A percentile compares a stretch with the other conserved stretches of the same genome.
These are phyloP conservation scores for Lacerta viridis DNA, from an alignment of 2,797 vertebrate species.

Conservation along the genomic window DNA sequence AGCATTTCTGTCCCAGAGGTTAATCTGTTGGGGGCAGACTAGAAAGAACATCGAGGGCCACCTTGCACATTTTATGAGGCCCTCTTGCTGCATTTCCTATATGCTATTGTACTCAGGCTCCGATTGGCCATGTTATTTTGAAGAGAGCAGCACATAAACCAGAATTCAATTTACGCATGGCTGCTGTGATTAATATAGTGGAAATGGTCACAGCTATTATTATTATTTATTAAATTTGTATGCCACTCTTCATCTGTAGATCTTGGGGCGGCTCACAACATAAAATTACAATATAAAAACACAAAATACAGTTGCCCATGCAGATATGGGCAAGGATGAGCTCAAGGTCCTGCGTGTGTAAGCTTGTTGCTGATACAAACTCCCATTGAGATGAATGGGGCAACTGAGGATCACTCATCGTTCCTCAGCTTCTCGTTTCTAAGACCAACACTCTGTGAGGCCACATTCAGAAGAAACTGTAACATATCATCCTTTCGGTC, in stretches of 20 bases:
- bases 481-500: neutral
- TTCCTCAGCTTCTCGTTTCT: neutral
- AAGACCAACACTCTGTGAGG: neutral
- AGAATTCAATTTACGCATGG: neutral
- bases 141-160: neutral
- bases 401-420: neutral
- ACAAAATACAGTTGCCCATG: neutral
- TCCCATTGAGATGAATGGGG: neutral
- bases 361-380: neutral
- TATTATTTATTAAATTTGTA: too few relatives aligned
- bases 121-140: neutral
- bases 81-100: too few relatives aligned
- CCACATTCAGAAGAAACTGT: neutral
- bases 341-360: neutral
- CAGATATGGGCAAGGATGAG: neutral
- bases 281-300: too few relatives aligned
- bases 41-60: neutral
- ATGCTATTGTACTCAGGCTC: neutral
- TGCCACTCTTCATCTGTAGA: too few relatives aligned
- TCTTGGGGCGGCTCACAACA: too few relatives aligned
- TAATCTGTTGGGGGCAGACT: neutral
- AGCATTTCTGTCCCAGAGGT: neutral
- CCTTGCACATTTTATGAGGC: too few relatives aligned
- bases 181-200: neutral
- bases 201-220: too few relatives aligned